Conservation (phyloP, 23 tunicate genomes). For the Styela plicata region DNA sequence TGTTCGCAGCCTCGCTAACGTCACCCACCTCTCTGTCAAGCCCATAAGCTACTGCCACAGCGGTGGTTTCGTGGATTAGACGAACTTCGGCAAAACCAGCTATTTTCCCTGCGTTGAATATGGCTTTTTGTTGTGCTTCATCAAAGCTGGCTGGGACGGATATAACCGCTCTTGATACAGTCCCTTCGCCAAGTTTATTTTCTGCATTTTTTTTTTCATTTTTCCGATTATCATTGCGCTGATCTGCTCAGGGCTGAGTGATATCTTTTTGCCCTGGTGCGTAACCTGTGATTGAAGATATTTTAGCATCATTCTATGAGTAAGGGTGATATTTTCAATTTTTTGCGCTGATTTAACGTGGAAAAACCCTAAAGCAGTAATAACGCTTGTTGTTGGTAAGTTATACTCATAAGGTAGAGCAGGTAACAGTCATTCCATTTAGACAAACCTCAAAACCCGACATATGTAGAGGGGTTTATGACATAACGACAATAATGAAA, state of each 20-base stretch:
- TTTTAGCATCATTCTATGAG: too few species aligned
- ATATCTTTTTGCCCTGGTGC: slow-evolving; percentile 55
- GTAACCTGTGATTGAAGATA: background rate
- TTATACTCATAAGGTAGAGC: too few species aligned
- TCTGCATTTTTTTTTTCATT: slow-evolving; percentile 87
- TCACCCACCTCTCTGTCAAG: slow-evolving; percentile 65
- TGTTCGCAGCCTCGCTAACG: too few species aligned
- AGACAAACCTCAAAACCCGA: too few species aligned
- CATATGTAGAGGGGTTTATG: too few species aligned
- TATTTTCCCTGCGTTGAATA: slow-evolving; percentile 86
- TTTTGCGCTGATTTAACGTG: too few species aligned
- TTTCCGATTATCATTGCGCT: slow-evolving; percentile 77
- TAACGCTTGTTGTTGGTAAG: too few species aligned
- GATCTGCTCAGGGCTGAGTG: slow-evolving; percentile 75
- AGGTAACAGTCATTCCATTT: too few species aligned
- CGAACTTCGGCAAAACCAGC: slow-evolving; percentile 73
- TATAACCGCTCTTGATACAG: slow-evolving; percentile 20
- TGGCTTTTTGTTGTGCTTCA: slow-evolving; percentile 29
- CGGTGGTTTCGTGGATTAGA: slow-evolving; percentile 84
- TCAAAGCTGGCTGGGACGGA: background rate
- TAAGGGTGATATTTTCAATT: too few species aligned
- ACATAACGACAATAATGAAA: too few species aligned
- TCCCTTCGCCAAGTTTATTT: slow-evolving; percentile 68
- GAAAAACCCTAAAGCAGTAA: too few species aligned
- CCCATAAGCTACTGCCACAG: slow-evolving; percentile 92